Base-by-base conservation (phyloP, 2,113 vertebrate species). In the Oncorhynchus clarkii region DNA sequence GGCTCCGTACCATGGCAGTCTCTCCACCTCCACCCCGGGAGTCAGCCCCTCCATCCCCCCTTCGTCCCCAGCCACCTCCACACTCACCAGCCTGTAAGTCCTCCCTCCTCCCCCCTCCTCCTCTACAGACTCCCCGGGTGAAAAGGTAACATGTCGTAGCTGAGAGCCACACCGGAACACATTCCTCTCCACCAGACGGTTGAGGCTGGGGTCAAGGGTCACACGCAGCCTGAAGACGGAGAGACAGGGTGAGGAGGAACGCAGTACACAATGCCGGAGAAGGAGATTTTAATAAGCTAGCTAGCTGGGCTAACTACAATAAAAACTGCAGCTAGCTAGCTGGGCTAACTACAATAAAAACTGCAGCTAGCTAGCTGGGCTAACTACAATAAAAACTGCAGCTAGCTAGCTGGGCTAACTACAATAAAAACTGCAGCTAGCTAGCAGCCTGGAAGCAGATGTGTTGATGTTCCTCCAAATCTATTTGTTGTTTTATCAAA, bases 1-100 rank as follows among this genome's bases (percentile, higher is more conserved):
- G 51, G 5, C 22, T 2, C 76, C 65, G 31, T 82, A 67, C 82
- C 84, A 85, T 5, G 78, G 82, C 11, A 90, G 71, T 0, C 72
- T 12, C 31, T 71, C 77, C 11, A 85, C 67, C 14, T 78, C 22
- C 14, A 78, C 72, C 6, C 71, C 83, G 0, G 68, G 49, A 16
- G 81, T 66, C 1, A 81, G 12, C 4, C 84, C 76, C 68, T 75
- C 85, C 11, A 73, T 78, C 18, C 78, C 83, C 1, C 75, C 77
- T 20, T 79, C 82, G 13, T 73, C 27, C 71, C 24, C 18, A 67
- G 85, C 80, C 59, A 88, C 80, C 27, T 85, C 77, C 59, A 89
- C 48, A 14, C 74, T 72, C 14, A 85, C 71, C 8, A 86, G 70
- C 8, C 75, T 71, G 29, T 78, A 85, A 67, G 20, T 54, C 68